Evolutionary conservation across 2,113 vertebrate species (phyloP).

Genomic region (Nasalis larvatus): DNA sequence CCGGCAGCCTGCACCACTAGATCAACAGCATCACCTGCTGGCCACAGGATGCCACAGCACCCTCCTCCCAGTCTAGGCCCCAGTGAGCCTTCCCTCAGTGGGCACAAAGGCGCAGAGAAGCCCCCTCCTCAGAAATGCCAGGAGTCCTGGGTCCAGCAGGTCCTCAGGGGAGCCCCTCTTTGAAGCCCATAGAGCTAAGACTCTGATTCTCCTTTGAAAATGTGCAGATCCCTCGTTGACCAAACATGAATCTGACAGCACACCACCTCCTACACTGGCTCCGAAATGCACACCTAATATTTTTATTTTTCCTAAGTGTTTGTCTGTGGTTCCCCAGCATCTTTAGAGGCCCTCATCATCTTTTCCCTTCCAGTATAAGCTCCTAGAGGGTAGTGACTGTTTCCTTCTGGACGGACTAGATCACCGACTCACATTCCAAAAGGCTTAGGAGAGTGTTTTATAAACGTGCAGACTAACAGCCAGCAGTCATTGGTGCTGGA

Average conservation of each 20-base stretch:
- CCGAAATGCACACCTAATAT: background rate
- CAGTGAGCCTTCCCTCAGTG: no score
- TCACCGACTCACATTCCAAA: background rate
- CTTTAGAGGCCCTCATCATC: background rate
- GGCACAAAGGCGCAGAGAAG: background rate
- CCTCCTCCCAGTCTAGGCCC: no score
- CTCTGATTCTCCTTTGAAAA: background rate
- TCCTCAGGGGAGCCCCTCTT: background rate
- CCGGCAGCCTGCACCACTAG: background rate
- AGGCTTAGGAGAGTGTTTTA: background rate
- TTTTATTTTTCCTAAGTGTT: background rate
- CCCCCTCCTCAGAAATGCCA: background rate
- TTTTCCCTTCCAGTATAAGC: background rate
- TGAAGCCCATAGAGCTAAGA: no score
- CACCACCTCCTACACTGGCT: background rate
- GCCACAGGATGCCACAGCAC: background rate
- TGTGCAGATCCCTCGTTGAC: background rate
- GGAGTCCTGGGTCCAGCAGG: rapidly evolving
- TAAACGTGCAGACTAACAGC: background rate
- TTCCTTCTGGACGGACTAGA: background rate
- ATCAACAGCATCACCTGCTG: conserved; percentile 65
- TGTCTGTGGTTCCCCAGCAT: background rate
- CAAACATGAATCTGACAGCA: background rate
- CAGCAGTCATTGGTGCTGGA: background rate
- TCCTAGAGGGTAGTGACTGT: background rate